A percentile compares a stretch with the other conserved stretches of the same genome.
These are phyloP conservation scores for Sturnus vulgaris DNA, from an alignment of 2,113 vertebrate genomes.

Conservation along the genomic window DNA sequence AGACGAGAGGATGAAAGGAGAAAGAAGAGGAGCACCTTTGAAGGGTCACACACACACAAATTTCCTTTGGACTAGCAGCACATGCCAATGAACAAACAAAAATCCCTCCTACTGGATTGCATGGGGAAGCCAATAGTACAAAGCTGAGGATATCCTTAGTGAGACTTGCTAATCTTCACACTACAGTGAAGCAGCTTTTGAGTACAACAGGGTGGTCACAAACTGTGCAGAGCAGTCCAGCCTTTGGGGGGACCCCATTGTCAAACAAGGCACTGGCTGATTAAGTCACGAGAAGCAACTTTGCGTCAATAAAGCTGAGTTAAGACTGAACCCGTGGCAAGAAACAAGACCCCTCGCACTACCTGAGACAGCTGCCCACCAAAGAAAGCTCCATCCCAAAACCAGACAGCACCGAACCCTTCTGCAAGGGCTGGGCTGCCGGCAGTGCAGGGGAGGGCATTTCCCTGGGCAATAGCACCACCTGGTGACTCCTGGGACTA, in stretches of 20 bases:
- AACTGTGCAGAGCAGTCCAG: not conserved
- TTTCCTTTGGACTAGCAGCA: not conserved
- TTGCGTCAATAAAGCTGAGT: not conserved
- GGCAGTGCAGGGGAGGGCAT: not conserved
- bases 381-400: not conserved
- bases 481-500: conserved; percentile 1
- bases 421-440: not conserved
- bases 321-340: not conserved
- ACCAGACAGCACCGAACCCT: not conserved
- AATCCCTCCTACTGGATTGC: not conserved
- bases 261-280: not conserved
- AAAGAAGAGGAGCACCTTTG: not conserved
- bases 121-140: fast-evolving
- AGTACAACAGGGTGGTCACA: not conserved
- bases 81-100: not conserved
- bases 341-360: fast-evolving
- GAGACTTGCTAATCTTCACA: not conserved
- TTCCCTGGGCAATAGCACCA: conserved; percentile 51
- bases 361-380: not conserved
- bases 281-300: not conserved
- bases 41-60: not conserved
- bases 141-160: not conserved
- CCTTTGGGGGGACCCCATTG: fast-evolving
- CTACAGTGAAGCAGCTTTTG: not conserved
- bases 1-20: not conserved